Base-by-base conservation (phyloP, 1,140 invertebrate species). In the Globodera ellingtonae region DNA sequence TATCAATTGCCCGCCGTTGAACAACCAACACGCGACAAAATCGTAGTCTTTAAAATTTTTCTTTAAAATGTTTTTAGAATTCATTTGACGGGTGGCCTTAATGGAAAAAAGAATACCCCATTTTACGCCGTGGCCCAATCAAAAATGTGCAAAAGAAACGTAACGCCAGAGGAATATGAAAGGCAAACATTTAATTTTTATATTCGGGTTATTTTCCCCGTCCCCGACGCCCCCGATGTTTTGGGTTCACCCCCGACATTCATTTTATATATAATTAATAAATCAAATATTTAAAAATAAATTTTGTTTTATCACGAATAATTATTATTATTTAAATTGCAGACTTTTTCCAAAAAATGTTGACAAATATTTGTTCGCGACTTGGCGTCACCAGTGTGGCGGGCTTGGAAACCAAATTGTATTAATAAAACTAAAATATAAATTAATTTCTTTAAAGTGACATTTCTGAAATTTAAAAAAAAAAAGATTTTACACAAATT, bases 281-380 rank as follows among this genome's bases (percentile, higher is more conserved):
- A 70, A 70, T 70, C 1, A 4, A 35, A 70, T n/a, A 35, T 44
- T 7, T 10, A 70, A 35, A 15, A 47, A 70, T 47, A 70, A 10
- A 69, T 15, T 15, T 69, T 8, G 10, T 44, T 44, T 69, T 2
- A 24, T 69, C 2, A 21, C 59, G 3, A n/a, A 13, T 69, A 44
- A 70, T 18, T 47, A 13, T 9, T 4, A 47, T 13, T 0, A 24
- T 35, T 35, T 7, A 70, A 70, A 24, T 70, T 13, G 18, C 7
- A 70, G 67, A 18, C 67, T 70, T 35, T 70, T 70, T 44, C 67
- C 67, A 47, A 35, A 10, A 18, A 44, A 70, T 47, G 21, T 70
- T 35, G 67, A 70, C 67, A 70, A 70, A 70, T 70, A 70, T 70
- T 35, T 70, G 35, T 70, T 70, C 35, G 67, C 35, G 4, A 47